Evolutionary conservation across 2,888 invertebrate species (phyloP), one percentile per base, ranked within the genome.

Genomic region (Paralinhomoeus sp.): DNA sequence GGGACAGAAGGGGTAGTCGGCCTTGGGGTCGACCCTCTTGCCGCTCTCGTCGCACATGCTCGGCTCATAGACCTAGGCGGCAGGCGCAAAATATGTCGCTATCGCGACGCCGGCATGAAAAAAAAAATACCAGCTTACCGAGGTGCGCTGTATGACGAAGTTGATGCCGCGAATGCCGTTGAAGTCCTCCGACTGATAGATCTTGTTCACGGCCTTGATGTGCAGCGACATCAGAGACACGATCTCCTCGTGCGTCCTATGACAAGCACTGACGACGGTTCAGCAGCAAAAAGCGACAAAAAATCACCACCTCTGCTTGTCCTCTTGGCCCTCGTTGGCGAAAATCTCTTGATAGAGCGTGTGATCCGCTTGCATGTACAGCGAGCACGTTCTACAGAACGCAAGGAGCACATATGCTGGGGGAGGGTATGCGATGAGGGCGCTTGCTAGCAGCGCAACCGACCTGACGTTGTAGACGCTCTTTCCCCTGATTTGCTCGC

Each of bases 291-390:
- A 20, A 31, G 31, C 27, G 34, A 41, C n/a, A 31, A 20, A 12
- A 23, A 40, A 40, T 5, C 18, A 7, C 12, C 3, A 43, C 37
- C 37, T 37, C 9, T 39, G 24, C 23, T 45, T 15, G 54, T 53
- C 57, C 47, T 50, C 50, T 47, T 55, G 57, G 46, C 57, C 57
- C 48, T 60, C 54, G 46, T 57, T 53, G 47, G 81, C 78, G 54
- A 79, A 73, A 57, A 93, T 82, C 63, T 89, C 84, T 60, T 79
- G 75, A 85, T 91, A 97, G 64, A 97, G 80, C 54, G 87, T 75
- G 52, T 93, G 91, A 71, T 97, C 97, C 22, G 97, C 91, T 69
- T 93, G 89, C 66, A 97, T 83, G 66, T 80, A 91, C 51, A 93
- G 73, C 45, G 41, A 41, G 35, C 41, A 41, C 2, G 35, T 41